These are phyloP conservation scores for Neopipo cinnamomea DNA, from an alignment of 2,113 vertebrate genomes.

Conservation along the genomic window DNA sequence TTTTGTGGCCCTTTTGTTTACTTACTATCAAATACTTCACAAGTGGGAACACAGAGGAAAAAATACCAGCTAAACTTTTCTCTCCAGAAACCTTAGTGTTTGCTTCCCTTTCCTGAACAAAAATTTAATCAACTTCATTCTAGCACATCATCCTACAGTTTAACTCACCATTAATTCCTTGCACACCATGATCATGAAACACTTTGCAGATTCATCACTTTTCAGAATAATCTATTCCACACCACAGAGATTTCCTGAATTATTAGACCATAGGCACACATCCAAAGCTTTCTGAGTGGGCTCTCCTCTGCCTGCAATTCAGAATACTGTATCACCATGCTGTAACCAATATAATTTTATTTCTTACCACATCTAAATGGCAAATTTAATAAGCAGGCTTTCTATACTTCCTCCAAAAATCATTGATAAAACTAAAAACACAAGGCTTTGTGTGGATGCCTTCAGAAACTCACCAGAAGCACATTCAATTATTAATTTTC, in stretches of 20 bases:
- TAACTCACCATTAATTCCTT: not conserved
- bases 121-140: not conserved
- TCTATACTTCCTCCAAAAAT: not conserved
- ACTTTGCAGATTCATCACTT: not conserved
- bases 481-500: not conserved
- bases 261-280: not conserved
- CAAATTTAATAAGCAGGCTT: not conserved
- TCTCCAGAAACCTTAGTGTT: not conserved
- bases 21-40: not conserved
- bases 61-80: not conserved
- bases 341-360: not conserved
- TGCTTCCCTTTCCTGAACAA: not conserved
- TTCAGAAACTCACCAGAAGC: not conserved
- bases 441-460: not conserved
- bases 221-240: not conserved
- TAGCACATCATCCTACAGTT: not conserved
- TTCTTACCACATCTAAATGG: not conserved
- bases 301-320: not conserved
- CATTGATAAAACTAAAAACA: not conserved
- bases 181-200: not conserved
- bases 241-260: not conserved
- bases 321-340: not conserved
- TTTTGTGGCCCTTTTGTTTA: not conserved
- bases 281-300: not conserved
- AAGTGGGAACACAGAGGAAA: not conserved